Base-by-base conservation (phyloP, 2,888 invertebrate species). In the Molanna angustata region DNA sequence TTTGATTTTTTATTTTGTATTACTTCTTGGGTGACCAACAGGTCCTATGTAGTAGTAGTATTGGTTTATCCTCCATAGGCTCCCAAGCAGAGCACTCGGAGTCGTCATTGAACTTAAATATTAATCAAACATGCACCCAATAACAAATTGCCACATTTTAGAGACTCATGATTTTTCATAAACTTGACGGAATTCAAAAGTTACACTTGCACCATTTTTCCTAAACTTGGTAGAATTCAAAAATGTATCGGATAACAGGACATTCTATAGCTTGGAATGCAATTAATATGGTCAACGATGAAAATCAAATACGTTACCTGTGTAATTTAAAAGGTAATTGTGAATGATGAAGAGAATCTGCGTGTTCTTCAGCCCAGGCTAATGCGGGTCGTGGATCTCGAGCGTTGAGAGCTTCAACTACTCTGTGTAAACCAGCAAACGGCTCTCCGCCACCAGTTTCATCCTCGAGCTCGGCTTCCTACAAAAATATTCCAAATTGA, bases 341-440 rank as follows among this genome's bases (percentile, higher is more conserved):
- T 7, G 76, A 76, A 59, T 74, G 72, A 20, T 83, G 77, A 44
- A 97, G 74, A 52, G 84, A 83, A 32, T 86, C 83, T 18, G 86
- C 82, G 65, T 93, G 86, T 6, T 80, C 80, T 58, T 82, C 80
- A 0, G 89, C 89, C 97, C 97, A 98, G 62, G 86, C 82, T 27
- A 97, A 73, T 1, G 96, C 96, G 9, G 91, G 90, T 33, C 82
- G 79, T 1, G 97, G 79, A 66, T 95, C 87, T 43, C 84, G 84
- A 42, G 84, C 84, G 61, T 88, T 87, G 55, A 98, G 77, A 41
- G 91, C 86, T 59, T 89, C 91, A 45, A 95, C 83, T 61, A 97
- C 95, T 61, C 88, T 83, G 73, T 96, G 95, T 11, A 58, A 46
- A 9, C 52, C 56, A 39, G 82, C 82, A 64, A 90, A 93, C 2